phyloP scores from a whole-genome alignment of 2,888 invertebrate genomes.

The Augochlorella aurata region DNA sequence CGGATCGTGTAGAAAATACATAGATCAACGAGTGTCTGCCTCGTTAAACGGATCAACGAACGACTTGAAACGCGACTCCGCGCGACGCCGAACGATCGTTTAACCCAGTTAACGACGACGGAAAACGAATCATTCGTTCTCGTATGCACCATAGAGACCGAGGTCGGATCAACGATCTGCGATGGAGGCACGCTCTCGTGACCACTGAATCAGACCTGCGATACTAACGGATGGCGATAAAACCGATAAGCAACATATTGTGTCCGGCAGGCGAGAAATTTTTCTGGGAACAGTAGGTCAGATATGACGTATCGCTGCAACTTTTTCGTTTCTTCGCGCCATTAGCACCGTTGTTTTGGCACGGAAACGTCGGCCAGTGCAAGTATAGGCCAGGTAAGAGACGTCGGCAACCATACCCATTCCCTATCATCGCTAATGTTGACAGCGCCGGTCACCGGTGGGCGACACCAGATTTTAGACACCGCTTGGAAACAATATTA shows the following conservation, averaged over 20 bases:
- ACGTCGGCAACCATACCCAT: not conserved
- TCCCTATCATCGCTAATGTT: not conserved
- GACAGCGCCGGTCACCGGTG: slow-evolving; percentile 20
- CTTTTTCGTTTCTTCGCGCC: not conserved
- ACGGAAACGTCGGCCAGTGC: not conserved
- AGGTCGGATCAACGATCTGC: slow-evolving; percentile 33
- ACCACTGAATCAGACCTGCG: slow-evolving; percentile 19
- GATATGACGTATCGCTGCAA: slow-evolving; percentile 31
- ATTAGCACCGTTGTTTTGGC: slow-evolving; percentile 9
- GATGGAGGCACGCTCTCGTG: slow-evolving; percentile 32
- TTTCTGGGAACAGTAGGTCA: slow-evolving; percentile 6
- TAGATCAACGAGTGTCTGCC: not conserved
- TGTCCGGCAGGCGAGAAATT: slow-evolving; percentile 4
- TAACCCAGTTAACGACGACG: slow-evolving; percentile 21
- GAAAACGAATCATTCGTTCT: slow-evolving; percentile 6
- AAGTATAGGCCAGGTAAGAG: not conserved
- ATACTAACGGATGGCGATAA: slow-evolving; percentile 34
- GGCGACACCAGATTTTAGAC: not conserved
- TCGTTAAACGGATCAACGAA: slow-evolving; percentile 27
- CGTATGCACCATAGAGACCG: not conserved
- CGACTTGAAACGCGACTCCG: not conserved
- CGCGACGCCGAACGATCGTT: slow-evolving; percentile 4
- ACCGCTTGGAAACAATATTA: not conserved
- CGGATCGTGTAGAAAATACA: not conserved
- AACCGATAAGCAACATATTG: slow-evolving; percentile 33